Base-by-base conservation (phyloP, 92 coral and sea anemone species). In the Phymanthus crucifer region DNA sequence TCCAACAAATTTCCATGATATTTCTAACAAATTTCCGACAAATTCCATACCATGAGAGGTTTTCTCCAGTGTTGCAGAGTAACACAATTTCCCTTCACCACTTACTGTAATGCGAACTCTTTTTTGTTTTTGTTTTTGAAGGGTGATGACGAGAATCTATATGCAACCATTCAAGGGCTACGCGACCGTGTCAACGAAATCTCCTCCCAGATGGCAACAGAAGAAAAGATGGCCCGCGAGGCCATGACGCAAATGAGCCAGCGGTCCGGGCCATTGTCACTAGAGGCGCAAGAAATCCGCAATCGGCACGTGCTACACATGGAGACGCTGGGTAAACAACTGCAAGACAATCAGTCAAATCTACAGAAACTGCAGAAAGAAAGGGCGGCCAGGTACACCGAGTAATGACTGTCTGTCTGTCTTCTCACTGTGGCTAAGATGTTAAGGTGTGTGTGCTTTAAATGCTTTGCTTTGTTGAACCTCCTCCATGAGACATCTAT, bases 71-170 rank as follows among this genome's bases (percentile, higher is more conserved):
- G n/a, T n/a, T n/a, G n/a, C n/a, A n/a, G n/a, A n/a, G n/a, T n/a
- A n/a, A n/a, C n/a, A n/a, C n/a, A n/a, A n/a, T n/a, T n/a, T n/a
- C n/a, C n/a, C n/a, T n/a, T 37, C 40, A 3, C 40, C 7, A 14
- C n/a, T 54, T 54, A 6, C 64, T 54, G 6, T 54, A 19, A 19
- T 19, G 27, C 6, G 43, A 77, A 3, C 46, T 27, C 40, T 23
- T 4, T 26, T 18, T 36, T 16, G 1, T 80, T 3, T 75, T 48
- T 23, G 34, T 47, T 26, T 54, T 37, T 23, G 21, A 21, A 95
- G 98, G 98, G 98, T 23, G 98, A 90, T 46, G 99, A 96, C 76
- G 99, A 96, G 78, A 96, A 91, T 64, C 77, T 96, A 78, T 96
- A 96, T 80, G 99, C 99, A 21, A 93, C 99, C 40, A 96, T 96